phyloP scores from a whole-genome alignment of 2,888 invertebrate genomes.

The Aromia moschata region DNA sequence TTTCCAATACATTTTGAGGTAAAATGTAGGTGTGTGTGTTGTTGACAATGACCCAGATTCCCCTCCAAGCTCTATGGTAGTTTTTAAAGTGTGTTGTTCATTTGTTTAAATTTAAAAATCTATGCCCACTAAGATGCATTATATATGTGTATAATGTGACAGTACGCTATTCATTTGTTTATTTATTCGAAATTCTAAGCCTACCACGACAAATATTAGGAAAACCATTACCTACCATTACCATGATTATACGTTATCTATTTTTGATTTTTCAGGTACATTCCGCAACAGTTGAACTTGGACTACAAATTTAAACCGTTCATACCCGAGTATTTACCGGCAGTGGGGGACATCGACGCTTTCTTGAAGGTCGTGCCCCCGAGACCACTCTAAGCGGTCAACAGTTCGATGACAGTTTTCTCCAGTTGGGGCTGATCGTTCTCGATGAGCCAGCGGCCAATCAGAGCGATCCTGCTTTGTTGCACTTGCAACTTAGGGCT shows the following conservation, averaged over 20 bases:
- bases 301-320: slow-evolving; percentile 93
- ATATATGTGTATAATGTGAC: no score
- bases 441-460: slow-evolving; percentile 94
- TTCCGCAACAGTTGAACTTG: slow-evolving; percentile 90
- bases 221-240: no score
- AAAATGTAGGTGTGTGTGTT: no score
- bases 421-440: slow-evolving; percentile 74
- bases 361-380: slow-evolving; percentile 94
- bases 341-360: slow-evolving; percentile 98
- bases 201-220: no score
- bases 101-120: no score
- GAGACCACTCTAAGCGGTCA: slow-evolving; percentile 65
- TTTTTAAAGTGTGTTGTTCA: no score
- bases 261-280: slow-evolving; percentile 81
- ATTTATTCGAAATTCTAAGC: no score
- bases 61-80: no score
- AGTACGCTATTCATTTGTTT: no score
- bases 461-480: slow-evolving; percentile 94
- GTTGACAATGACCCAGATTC: no score
- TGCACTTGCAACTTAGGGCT: slow-evolving; percentile 89
- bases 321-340: slow-evolving; percentile 96
- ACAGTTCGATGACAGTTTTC: slow-evolving; percentile 48
- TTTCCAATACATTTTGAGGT: slow-evolving; percentile 92
- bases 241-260: not conserved
- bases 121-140: no score